Conservation (phyloP, 1,140 invertebrate species). For the Venustaconcha ellipsiformis region DNA sequence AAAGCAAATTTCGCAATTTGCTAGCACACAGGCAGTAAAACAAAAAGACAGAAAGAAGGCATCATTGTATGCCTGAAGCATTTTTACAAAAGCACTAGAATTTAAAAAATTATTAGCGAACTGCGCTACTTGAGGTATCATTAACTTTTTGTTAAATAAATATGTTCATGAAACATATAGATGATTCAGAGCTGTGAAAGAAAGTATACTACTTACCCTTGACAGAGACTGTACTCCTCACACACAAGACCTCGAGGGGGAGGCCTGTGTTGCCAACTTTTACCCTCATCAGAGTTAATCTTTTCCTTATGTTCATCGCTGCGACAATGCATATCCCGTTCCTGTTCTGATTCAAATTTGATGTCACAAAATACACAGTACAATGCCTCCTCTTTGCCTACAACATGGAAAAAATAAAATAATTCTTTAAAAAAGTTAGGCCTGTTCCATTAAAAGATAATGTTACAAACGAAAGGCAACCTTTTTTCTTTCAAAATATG, state of each 20-base stretch:
- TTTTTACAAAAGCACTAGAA: not conserved
- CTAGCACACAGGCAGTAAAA: not conserved
- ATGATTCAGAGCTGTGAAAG: not conserved
- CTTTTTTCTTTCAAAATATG: too few relatives aligned
- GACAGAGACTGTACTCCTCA: constrained; percentile 73
- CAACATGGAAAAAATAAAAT: constrained; percentile 4
- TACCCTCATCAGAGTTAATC: constrained; percentile 79
- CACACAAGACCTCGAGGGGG: constrained; percentile 75
- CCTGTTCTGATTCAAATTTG: constrained; percentile 73
- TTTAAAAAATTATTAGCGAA: not conserved
- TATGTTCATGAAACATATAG: not conserved
- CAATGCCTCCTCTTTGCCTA: constrained; percentile 15
- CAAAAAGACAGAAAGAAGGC: too few relatives aligned
- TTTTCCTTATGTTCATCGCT: constrained; percentile 78
- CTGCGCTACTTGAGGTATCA: not conserved
- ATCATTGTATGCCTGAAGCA: not conserved
- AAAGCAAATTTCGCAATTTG: not conserved
- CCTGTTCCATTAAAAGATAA: too few relatives aligned
- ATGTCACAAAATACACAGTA: constrained; percentile 76
- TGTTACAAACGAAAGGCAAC: too few relatives aligned
- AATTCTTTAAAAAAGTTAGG: too few relatives aligned
- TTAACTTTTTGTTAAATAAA: not conserved
- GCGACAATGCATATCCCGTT: constrained; percentile 76
- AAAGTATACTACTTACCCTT: constrained; percentile 39
- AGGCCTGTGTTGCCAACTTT: constrained; percentile 79